Evolutionary conservation across 2,888 invertebrate species (phyloP).

Genomic region (Malachius bipustulatus): DNA sequence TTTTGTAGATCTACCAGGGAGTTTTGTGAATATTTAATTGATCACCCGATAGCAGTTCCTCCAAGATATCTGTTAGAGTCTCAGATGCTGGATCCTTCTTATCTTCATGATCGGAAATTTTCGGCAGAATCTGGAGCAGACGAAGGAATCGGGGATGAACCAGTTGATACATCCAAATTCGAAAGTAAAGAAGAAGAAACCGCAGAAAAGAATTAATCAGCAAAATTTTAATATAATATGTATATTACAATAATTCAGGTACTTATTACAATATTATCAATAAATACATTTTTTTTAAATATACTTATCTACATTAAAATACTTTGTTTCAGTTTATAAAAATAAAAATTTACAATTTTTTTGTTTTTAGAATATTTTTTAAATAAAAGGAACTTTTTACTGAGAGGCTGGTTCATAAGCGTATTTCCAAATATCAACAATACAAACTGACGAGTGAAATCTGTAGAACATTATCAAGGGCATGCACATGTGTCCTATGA

Average conservation of each 20-base stretch:
- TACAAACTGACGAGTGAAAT: slow-evolving; percentile 67
- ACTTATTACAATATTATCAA: too few species aligned
- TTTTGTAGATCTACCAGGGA: slow-evolving; percentile 43
- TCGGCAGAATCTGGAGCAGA: slow-evolving; percentile 9
- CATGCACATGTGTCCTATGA: slow-evolving; percentile 58
- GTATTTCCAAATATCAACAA: slow-evolving; percentile 67
- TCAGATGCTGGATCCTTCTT: slow-evolving; percentile 38
- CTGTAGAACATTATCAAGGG: slow-evolving; percentile 68
- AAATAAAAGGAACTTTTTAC: slow-evolving; percentile 7
- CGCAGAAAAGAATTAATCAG: too few species aligned
- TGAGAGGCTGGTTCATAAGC: slow-evolving; percentile 51
- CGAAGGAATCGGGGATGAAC: neutral
- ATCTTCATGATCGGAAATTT: slow-evolving; percentile 6
- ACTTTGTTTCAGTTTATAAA: too few species aligned
- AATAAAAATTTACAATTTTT: too few species aligned
- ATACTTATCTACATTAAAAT: too few species aligned
- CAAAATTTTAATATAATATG: too few species aligned
- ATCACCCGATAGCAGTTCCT: slow-evolving; percentile 42
- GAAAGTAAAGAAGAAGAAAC: too few species aligned
- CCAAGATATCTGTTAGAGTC: slow-evolving; percentile 42
- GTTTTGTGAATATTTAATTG: slow-evolving; percentile 44
- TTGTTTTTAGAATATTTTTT: too few species aligned
- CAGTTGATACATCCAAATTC: too few species aligned
- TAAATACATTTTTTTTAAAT: too few species aligned
- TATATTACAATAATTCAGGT: too few species aligned